These are phyloP conservation scores for Hirtodrosophila cameraria DNA, from an alignment of 2,888 invertebrate species.

Conservation along the genomic window DNA sequence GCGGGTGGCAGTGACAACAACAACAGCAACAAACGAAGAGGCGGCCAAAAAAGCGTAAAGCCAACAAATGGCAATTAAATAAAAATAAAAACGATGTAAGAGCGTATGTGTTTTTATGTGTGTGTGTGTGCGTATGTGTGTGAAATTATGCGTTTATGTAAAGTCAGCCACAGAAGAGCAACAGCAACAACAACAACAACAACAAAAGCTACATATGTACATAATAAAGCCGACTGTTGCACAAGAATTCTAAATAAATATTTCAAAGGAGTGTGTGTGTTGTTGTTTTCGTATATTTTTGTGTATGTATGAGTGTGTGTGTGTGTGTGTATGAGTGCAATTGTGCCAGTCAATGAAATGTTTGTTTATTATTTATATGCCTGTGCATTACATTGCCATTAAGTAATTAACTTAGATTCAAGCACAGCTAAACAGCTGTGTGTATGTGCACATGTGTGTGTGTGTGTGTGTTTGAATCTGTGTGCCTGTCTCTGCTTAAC, in stretches of 20 bases:
- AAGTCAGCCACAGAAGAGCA: conserved; percentile 30
- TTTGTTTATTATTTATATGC: conserved; percentile 69
- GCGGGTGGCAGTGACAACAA: conserved; percentile 29
- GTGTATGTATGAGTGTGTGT: conserved; percentile 1
- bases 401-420: conserved; percentile 71
- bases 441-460: conserved; percentile 19
- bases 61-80: conserved; percentile 45
- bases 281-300: no score
- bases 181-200: conserved; percentile 14
- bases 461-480: background rate
- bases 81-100: conserved; percentile 30
- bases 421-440: conserved; percentile 25
- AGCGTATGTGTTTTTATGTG: conserved; percentile 8
- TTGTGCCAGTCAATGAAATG: conserved; percentile 71
- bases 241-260: conserved; percentile 59
- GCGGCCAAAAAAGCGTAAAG: conserved; percentile 30
- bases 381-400: conserved; percentile 71
- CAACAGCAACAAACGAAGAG: conserved; percentile 14
- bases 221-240: conserved; percentile 29
- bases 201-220: background rate
- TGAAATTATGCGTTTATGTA: conserved; percentile 63
- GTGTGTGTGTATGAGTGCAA: conserved; percentile 5
- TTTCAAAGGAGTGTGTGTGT: conserved; percentile 52
- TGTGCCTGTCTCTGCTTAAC: conserved; percentile 5
- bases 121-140: conserved; percentile 12